Conservation (phyloP, 2,113 vertebrate species). For the Clupea harengus region DNA sequence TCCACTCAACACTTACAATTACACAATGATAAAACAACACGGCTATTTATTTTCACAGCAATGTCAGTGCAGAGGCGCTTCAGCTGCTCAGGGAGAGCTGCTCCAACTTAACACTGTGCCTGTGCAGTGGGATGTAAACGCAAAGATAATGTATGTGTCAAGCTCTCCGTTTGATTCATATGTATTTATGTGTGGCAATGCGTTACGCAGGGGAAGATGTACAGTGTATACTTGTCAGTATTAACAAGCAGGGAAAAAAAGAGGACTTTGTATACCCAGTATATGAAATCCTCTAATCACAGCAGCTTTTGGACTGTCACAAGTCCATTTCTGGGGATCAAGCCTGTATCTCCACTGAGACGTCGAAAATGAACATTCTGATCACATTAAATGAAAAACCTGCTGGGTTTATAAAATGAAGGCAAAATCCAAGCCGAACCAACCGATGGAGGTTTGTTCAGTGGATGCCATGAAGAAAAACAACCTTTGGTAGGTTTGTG, state of each 20-base stretch:
- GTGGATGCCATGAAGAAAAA: not conserved
- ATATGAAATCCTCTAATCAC: not conserved
- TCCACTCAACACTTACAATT: not conserved
- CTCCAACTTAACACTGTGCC: not conserved
- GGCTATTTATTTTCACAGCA: not conserved
- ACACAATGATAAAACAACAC: slow-evolving; percentile 5
- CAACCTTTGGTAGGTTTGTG: not conserved
- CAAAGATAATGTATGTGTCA: not conserved
- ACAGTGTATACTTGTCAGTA: not conserved
- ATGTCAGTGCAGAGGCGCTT: not conserved
- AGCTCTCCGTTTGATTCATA: not conserved
- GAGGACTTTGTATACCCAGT: not conserved
- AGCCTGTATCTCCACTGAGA: not conserved
- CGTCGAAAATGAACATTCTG: not conserved
- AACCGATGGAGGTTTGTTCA: not conserved
- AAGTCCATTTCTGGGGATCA: slow-evolving; percentile 3
- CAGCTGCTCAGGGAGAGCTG: not conserved
- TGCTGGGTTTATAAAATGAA: not conserved
- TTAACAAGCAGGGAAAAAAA: not conserved
- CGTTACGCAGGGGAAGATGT: not conserved
- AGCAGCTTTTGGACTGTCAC: not conserved
- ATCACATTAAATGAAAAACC: slow-evolving; percentile 45
- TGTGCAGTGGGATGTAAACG: not conserved
- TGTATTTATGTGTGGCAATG: not conserved
- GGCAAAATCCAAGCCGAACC: not conserved